Evolutionary conservation across 2,888 invertebrate genomes (phyloP), one percentile per base, ranked within the genome.

Genomic region (Diadromus collaris): DNA sequence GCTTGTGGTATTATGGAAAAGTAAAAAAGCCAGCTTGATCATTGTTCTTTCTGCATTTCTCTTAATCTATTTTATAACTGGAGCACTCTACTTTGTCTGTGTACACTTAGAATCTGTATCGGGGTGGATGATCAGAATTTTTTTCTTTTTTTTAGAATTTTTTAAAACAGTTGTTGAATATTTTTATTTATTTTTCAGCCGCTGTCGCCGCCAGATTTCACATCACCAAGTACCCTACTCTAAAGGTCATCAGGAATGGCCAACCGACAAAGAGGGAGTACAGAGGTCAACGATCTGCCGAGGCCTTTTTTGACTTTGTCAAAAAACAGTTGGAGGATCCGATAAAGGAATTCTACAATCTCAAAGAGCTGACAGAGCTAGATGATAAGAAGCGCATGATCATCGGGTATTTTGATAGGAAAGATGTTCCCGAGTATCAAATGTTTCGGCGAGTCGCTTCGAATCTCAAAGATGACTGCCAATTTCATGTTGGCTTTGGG

Each of bases 181-280:
- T n/a, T 34, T 46, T 41, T 48, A n/a, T 71, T 21, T 41, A 32
- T 21, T 74, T 64, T 71, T 46, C 88, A 95, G 95, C 92, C 79
- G 92, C 94, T 24, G 93, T 99, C 75, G 96, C 99, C 2, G 94
- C 96, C 6, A 94, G 97, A 85, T 99, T 98, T 91, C 98, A 98
- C 88, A 98, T 99, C 76, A 96, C 96, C 75, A 99, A 99, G 92
- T 99, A 99, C 92, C 99, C 99, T 6, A 99, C 99, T 6, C 91
- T 99, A 75, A 99, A 99, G 92, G 92, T 99, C 24, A 96, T 99
- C 85, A 93, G 97, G 68, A 97, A 97, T 93, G 97, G 97, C 0
- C 94, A 96, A 87, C 94, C 96, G n/a, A 94, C 95, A 16, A 98
- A 98, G 89, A 94, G 96, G 83, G 98, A 98, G 89, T 98, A 97